Percentiles rank a stretch among this genome's conserved stretches.
These are phyloP conservation scores for Leptopilina syphax DNA, from an alignment of 2,888 invertebrate genomes.

Conservation along the genomic window DNA sequence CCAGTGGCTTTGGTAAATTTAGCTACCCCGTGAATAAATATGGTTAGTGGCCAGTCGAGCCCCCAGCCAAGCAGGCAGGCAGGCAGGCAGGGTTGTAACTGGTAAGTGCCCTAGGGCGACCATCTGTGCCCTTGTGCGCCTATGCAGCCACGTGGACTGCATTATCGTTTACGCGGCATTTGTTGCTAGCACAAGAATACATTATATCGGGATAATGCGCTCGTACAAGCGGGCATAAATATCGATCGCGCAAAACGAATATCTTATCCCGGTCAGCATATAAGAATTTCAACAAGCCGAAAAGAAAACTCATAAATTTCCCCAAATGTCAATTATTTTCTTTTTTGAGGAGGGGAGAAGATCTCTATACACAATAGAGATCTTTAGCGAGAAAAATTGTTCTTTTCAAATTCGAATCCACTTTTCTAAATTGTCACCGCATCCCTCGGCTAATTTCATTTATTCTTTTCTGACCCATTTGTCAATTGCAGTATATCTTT, in stretches of 20 bases:
- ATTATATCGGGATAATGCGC: slow-evolving; percentile 61
- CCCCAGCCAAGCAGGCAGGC: slow-evolving; percentile 59
- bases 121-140: slow-evolving; percentile 75
- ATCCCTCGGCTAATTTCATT: too few species aligned
- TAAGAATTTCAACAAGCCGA: slow-evolving; percentile 28
- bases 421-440: too few species aligned
- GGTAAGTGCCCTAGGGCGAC: slow-evolving; percentile 76
- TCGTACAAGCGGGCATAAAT: neutral
- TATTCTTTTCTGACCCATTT: too few species aligned
- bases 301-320: slow-evolving; percentile 28
- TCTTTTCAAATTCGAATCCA: too few species aligned
- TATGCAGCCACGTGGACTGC: slow-evolving; percentile 72
- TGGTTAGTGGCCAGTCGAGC: slow-evolving; percentile 73
- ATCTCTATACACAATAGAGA: too few species aligned
- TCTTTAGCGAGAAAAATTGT: too few species aligned
- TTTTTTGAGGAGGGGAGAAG: too few species aligned
- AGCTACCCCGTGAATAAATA: slow-evolving; percentile 75
- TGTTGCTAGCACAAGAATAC: slow-evolving; percentile 68
- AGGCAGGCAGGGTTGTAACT: slow-evolving; percentile 70
- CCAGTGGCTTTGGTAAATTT: slow-evolving; percentile 67
- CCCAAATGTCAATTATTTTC: slow-evolving; percentile 17
- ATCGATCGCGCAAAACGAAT: slow-evolving; percentile 10
- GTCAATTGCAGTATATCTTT: too few species aligned
- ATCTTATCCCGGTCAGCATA: slow-evolving; percentile 21
- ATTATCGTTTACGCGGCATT: slow-evolving; percentile 74